A percentile compares a stretch with the other conserved stretches of the same genome.
Conservation (phyloP, 92 coral and sea anemone species). For the Porites divaricata region DNA sequence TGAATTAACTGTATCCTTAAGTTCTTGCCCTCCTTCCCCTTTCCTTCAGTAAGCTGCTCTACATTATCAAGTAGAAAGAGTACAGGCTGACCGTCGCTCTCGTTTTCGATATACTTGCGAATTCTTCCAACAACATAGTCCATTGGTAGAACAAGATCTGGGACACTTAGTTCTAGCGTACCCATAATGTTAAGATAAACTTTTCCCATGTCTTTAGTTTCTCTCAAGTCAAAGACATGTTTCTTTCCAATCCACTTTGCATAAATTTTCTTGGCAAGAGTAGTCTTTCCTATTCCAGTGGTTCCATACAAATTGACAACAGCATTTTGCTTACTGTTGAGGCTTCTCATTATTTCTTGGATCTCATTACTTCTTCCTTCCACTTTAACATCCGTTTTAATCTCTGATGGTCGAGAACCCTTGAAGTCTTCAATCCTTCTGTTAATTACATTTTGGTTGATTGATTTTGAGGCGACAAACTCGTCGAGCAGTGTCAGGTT, state of each 20-base stretch:
- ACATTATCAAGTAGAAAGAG: constrained; percentile 68
- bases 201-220: constrained; percentile 27
- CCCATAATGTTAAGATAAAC: constrained; percentile 32
- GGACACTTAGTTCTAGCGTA: constrained; percentile 5
- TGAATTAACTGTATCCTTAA: constrained; percentile 1
- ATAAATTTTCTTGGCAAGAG: constrained; percentile 54
- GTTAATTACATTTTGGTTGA: constrained; percentile 24
- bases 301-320: constrained; percentile 68
- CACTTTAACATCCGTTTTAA: constrained; percentile 7
- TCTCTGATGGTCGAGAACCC: constrained; percentile 6
- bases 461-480: constrained; percentile 56
- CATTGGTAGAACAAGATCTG: neutral
- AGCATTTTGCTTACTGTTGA: constrained; percentile 8
- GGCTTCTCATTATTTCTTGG: constrained; percentile 14
- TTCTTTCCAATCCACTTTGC: constrained; percentile 3
- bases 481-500: too few species aligned
- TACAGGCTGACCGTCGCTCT: constrained; percentile 19
- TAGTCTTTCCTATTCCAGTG: constrained; percentile 79
- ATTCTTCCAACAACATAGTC: constrained; percentile 25
- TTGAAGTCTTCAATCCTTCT: constrained; percentile 19
- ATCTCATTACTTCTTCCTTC: constrained; percentile 62
- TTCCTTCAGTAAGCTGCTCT: constrained; percentile 41
- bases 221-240: constrained; percentile 45
- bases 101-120: neutral
- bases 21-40: constrained; percentile 24